These are phyloP conservation scores for Harpalus rufipes DNA, from an alignment of 2,888 invertebrate species.

Conservation along the genomic window DNA sequence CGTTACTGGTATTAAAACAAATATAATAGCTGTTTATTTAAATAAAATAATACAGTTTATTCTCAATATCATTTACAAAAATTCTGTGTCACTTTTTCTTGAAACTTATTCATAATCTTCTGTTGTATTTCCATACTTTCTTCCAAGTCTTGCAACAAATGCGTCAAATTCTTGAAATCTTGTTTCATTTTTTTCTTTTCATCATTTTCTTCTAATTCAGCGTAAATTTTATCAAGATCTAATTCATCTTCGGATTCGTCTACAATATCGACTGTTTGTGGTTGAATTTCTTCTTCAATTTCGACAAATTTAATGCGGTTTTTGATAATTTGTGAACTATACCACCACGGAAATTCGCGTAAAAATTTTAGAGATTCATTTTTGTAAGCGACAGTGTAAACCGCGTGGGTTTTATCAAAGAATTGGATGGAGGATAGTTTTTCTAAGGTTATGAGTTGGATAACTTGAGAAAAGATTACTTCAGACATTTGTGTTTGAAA, in stretches of 20 bases:
- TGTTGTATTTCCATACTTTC: constrained; percentile 73
- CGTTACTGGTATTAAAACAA: too few relatives aligned
- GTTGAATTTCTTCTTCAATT: constrained; percentile 55
- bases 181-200: constrained; percentile 67
- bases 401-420: constrained; percentile 71
- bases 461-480: constrained; percentile 78
- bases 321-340: constrained; percentile 77
- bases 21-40: background rate
- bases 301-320: constrained; percentile 73
- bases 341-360: constrained; percentile 81
- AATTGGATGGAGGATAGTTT: constrained; percentile 78
- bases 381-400: constrained; percentile 80
- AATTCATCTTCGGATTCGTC: constrained; percentile 65
- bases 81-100: constrained; percentile 69
- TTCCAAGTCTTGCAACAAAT: constrained; percentile 74
- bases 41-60: background rate
- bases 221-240: constrained; percentile 59
- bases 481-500: constrained; percentile 73
- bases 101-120: constrained; percentile 71
- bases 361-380: constrained; percentile 79
- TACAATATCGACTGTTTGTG: constrained; percentile 54
- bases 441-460: constrained; percentile 80
- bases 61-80: background rate
- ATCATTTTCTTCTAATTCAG: constrained; percentile 61
- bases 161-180: constrained; percentile 72